These are phyloP conservation scores for Helicoverpa assulta DNA, from an alignment of 2,888 invertebrate genomes.

Conservation along the genomic window DNA sequence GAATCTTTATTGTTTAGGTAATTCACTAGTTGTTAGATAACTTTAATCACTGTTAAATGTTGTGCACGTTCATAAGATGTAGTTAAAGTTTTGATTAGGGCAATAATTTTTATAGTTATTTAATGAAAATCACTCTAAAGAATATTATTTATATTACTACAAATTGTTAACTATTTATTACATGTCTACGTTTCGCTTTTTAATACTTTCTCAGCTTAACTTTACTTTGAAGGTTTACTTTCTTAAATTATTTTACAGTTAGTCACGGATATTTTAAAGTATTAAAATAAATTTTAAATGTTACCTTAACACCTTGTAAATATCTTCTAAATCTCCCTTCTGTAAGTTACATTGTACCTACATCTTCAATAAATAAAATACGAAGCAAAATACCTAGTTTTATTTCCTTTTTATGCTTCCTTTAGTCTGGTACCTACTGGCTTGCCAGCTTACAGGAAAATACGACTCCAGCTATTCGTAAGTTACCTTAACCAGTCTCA, in stretches of 20 bases:
- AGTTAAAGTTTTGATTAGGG: constrained; percentile 82
- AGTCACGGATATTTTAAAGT: constrained; percentile 72
- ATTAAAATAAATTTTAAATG: constrained; percentile 81
- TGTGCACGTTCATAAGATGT: constrained; percentile 87
- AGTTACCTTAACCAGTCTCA: constrained; percentile 8
- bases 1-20: constrained; percentile 81
- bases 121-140: constrained; percentile 53
- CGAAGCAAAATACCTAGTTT: constrained; percentile 64
- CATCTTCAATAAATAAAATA: constrained; percentile 87
- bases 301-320: constrained; percentile 85
- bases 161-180: constrained; percentile 51
- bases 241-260: constrained; percentile 49
- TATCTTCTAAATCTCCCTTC: constrained; percentile 86
- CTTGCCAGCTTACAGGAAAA: constrained; percentile 12
- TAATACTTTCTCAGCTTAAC: constrained; percentile 41
- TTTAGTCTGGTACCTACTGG: constrained; percentile 18
- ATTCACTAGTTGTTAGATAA: constrained; percentile 82
- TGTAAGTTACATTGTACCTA: constrained; percentile 87
- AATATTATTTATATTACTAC: constrained; percentile 53
- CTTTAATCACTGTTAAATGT: constrained; percentile 90
- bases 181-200: constrained; percentile 35
- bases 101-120: constrained; percentile 84
- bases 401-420: constrained; percentile 23
- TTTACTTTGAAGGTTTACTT: constrained; percentile 30
- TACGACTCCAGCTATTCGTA: constrained; percentile 16